Evolutionary conservation across 1,140 invertebrate genomes (phyloP).

Genomic region (Tribolium madens): DNA sequence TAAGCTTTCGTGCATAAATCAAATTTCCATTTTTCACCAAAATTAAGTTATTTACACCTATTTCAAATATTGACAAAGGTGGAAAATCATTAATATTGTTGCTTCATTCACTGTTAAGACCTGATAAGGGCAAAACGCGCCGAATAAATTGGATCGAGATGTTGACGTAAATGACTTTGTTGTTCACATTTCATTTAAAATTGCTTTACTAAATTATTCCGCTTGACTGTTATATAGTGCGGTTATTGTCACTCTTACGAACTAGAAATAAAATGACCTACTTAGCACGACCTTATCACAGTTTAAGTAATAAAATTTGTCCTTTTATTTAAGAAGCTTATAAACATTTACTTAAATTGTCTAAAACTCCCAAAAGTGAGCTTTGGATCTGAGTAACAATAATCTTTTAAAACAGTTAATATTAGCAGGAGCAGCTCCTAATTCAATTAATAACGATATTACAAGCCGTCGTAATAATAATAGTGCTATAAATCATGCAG

Average conservation of each 20-base stretch:
- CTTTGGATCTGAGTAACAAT: neutral
- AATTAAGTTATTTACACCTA: neutral
- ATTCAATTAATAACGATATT: conserved; percentile 46
- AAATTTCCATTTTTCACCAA: neutral
- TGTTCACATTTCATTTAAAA: neutral
- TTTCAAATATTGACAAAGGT: neutral
- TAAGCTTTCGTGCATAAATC: neutral
- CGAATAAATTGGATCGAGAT: neutral
- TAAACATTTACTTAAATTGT: neutral
- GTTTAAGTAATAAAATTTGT: too few relatives aligned
- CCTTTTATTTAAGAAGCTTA: too few relatives aligned
- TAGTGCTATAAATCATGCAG: conserved; percentile 42
- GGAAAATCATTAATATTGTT: too few relatives aligned
- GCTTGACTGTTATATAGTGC: neutral
- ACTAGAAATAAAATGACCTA: too few relatives aligned
- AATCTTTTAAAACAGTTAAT: conserved; percentile 33
- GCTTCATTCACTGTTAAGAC: neutral
- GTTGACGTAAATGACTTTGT: neutral
- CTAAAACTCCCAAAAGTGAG: neutral
- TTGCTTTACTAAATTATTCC: neutral
- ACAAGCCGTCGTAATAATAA: conserved; percentile 42
- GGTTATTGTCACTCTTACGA: too few relatives aligned
- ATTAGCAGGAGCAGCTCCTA: conserved; percentile 32
- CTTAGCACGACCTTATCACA: too few relatives aligned
- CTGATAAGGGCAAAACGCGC: neutral